Conservation (phyloP, 2,113 vertebrate genomes). For the Xenotilapia longispinis region DNA sequence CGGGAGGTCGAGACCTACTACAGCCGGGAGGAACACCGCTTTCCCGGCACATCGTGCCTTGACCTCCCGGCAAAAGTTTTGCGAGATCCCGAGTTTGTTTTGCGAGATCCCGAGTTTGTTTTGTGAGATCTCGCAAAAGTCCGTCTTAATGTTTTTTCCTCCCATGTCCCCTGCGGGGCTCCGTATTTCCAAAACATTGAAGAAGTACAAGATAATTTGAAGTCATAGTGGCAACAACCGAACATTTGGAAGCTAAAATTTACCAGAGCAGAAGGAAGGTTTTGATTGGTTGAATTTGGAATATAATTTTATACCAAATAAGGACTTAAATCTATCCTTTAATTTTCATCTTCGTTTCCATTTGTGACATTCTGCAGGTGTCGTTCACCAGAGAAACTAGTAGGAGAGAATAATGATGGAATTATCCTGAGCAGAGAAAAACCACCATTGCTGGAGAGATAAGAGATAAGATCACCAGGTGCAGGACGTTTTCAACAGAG, state of each 20-base stretch:
- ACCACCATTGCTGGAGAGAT: neutral
- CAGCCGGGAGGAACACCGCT: too few species aligned
- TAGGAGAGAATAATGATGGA: neutral
- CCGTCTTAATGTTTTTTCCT: too few species aligned
- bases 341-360: neutral
- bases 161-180: too few species aligned
- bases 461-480: neutral
- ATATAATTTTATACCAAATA: neutral
- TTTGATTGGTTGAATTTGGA: neutral
- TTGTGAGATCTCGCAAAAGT: too few species aligned
- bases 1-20: too few species aligned
- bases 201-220: neutral
- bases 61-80: too few species aligned
- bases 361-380: neutral
- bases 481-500: neutral
- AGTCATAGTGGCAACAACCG: neutral
- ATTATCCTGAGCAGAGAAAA: neutral
- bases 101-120: too few species aligned
- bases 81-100: too few species aligned
- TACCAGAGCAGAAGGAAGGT: neutral
- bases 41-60: too few species aligned
- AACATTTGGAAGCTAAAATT: neutral
- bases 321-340: neutral
- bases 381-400: neutral
- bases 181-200: neutral